Base-by-base conservation (phyloP, 2,888 invertebrate species). In the Athalia cordata region DNA sequence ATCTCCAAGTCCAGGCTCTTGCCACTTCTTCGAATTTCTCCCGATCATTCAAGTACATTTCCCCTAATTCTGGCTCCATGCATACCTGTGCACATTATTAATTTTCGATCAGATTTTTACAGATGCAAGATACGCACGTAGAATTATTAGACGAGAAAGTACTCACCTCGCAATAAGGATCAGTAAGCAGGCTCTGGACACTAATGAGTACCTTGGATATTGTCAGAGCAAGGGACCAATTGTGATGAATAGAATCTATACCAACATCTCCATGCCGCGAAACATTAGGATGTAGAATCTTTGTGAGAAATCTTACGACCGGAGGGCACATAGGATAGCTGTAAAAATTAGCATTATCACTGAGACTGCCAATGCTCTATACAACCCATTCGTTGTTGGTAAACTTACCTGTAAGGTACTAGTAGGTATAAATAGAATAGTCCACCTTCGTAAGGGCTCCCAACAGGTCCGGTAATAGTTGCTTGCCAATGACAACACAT, bases 251-350 rank as follows among this genome's bases (percentile, higher is more conserved):
- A 8, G 97, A 97, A 91, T 98, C 98, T 82, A 98, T 95, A 79
- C 98, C 98, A 70, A 98, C 97, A 91, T 98, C 98, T 3, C 98
- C 98, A 90, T 98, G 98, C 0, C 98, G 93, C 3, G 97, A 97
- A 77, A 98, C 96, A 91, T 98, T 98, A 5, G 98, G 98, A 91
- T 98, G 98, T 85, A 97, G 93, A 84, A 98, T 96, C 90, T 96
- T 96, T 0, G 98, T 98, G 80, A 98, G 92, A 91, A 98, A 98
- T 29, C 97, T 93, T 0, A 98, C 97, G 78, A 95, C 94, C 0
- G 98, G 98, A 13, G 98, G 98, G 83, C 94, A 93, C 95, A 98
- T 95, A 0, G 98, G 98, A 91, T 98, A 98, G 83, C 95, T 92
- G 80, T 55, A 86, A 86, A 67, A 74, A 29, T 29, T 0, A 29